Evolutionary conservation across 2,113 vertebrate species (phyloP), one percentile per base, ranked within the genome.

Genomic region (Serinus canaria): DNA sequence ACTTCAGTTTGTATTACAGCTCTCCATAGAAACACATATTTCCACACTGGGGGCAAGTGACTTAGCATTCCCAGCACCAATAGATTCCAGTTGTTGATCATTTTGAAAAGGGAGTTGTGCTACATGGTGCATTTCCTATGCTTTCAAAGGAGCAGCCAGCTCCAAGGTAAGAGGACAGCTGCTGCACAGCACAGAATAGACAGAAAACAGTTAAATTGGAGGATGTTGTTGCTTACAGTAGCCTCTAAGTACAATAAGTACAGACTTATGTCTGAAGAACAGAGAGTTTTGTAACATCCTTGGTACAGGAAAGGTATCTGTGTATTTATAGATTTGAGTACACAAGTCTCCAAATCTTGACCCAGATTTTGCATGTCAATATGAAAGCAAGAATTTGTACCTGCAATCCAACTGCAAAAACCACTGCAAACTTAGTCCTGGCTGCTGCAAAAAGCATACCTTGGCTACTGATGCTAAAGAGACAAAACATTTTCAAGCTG

Each of bases 301-400:
- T 66, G 12, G 7, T 50, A 25, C 6, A 77, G 50, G 22, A 90
- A 68, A 76, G n/a, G 18, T 53, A 41, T 53, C 11, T 63, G 10
- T 75, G 11, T 76, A 88, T 90, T 85, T 77, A 58, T 52, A 70
- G 59, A 79, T 60, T 41, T 79, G 49, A 73, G 23, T 73, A 62
- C 67, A 53, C 62, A 8, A 83, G 39, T 5, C 23, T 92, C 28
- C 12, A 27, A 53, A 50, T 60, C 59, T 83, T 80, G 70, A 90
- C 15, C 2, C 10, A 43, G 21, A 64, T 27, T 62, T 93, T 83
- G 31, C 55, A 66, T 0, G 0, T 63, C 31, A 53, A 10, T 43
- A 56, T 50, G 39, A 90, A 86, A 73, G 6, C 31, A 90, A n/a
- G 59, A 86, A 77, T 83, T 87, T 73, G 24, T 80, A 67, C 53